These are phyloP conservation scores for Drosophila sulfurigaster DNA, from an alignment of 1,140 invertebrate species.

Conservation along the genomic window DNA sequence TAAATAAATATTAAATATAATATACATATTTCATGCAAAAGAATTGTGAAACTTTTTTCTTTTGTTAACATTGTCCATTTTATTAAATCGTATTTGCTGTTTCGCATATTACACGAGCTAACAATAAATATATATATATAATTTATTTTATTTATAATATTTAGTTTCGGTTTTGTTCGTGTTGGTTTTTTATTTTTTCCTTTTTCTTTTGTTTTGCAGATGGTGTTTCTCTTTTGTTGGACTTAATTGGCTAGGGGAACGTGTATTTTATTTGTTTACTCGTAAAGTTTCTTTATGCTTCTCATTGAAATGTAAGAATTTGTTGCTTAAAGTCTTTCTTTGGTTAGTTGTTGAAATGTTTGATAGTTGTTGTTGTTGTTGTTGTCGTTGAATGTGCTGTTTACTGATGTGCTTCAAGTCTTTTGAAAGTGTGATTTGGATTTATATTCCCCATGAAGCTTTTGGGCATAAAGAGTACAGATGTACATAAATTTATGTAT, in stretches of 20 bases:
- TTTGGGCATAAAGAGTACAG: slow-evolving; percentile 17
- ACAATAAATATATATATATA: slow-evolving; percentile 69
- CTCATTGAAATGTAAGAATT: slow-evolving; percentile 61
- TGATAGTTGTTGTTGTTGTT: slow-evolving; percentile 29
- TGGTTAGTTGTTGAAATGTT: slow-evolving; percentile 66
- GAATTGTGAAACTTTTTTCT: not conserved
- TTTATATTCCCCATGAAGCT: not conserved
- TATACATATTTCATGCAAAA: not conserved
- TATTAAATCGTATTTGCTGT: slow-evolving; percentile 68
- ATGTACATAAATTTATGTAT: slow-evolving; percentile 20
- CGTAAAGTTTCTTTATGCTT: slow-evolving; percentile 3
- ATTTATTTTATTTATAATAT: slow-evolving; percentile 48
- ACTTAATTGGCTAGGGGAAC: slow-evolving; percentile 59
- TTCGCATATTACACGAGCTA: slow-evolving; percentile 76
- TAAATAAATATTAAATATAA: not conserved
- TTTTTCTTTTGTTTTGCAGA: slow-evolving; percentile 18
- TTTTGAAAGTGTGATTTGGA: slow-evolving; percentile 48
- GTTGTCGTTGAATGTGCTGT: slow-evolving; percentile 28
- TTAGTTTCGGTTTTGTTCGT: slow-evolving; percentile 43
- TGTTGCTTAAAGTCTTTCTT: slow-evolving; percentile 57
- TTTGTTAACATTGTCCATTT: slow-evolving; percentile 72
- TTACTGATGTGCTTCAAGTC: slow-evolving; percentile 56
- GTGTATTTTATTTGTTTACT: slow-evolving; percentile 19
- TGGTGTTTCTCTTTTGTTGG: slow-evolving; percentile 49
- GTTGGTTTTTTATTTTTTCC: not conserved